phyloP scores from a whole-genome alignment of 37 sponge, comb jelly and placozoan species.

The Petrosia ficiformis region DNA sequence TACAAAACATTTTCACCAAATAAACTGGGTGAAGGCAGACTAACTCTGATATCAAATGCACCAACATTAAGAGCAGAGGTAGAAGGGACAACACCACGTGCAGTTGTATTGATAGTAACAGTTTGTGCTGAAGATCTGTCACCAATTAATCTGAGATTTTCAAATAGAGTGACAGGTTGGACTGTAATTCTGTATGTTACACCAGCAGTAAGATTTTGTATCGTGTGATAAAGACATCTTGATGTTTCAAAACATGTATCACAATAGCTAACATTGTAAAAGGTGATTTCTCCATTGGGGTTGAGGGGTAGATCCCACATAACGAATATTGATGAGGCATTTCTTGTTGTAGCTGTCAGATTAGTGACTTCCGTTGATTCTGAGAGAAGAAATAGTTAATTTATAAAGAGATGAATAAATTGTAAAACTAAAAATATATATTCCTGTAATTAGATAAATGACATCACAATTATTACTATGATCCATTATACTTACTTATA shows the following conservation, averaged over 20 bases:
- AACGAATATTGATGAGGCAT: slow-evolving; percentile 3
- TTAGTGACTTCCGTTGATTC: slow-evolving; percentile 21
- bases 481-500: slow-evolving; percentile 16
- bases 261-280: neutral
- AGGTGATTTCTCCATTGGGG: slow-evolving; percentile 34
- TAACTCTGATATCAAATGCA: neutral
- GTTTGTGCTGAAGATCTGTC: neutral
- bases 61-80: neutral
- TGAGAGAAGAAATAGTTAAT: slow-evolving; percentile 3
- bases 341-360: slow-evolving; percentile 6
- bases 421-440: too few relatives aligned
- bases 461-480: too few relatives aligned
- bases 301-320: slow-evolving; percentile 28
- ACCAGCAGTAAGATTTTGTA: neutral
- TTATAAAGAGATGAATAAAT: too few relatives aligned
- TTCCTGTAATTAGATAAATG: too few relatives aligned
- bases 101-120: neutral
- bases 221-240: neutral
- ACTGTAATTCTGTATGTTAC: neutral
- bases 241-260: neutral
- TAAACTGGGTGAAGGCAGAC: neutral
- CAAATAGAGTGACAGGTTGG: neutral
- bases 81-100: neutral
- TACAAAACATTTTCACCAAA: neutral
- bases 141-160: neutral